Base-by-base conservation (phyloP, 2,888 invertebrate species). In the Allacma fusca region DNA sequence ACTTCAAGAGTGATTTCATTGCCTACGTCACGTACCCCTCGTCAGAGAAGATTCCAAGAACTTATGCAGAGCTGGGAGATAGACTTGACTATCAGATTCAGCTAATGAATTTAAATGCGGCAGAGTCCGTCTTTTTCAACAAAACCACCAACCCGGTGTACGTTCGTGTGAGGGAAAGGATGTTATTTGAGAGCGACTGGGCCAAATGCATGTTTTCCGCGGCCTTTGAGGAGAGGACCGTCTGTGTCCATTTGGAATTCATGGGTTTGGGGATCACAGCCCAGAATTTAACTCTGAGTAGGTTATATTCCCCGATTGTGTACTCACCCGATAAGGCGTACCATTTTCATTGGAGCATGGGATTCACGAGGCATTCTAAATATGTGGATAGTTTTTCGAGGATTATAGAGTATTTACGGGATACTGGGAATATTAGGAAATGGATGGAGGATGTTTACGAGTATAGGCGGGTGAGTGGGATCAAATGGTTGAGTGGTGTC, bases 341-440 rank as follows among this genome's bases (percentile, higher is more conserved):
- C 7, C 21, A 29, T 34, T 67, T 67, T 19, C 34, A 29, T 13
- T 29, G 28, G 28, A 67, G 24, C 24, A 26, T 67, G 29, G 34
- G 28, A 34, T 67, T 67, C 19, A 28, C 67, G 1, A 28, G 24
- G 7, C 13, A 67, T 67, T 67, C 67, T 2, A 28, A 28, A 26
- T 67, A 67, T 29, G 67, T 67, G 16, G 29, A 67, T 34, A 67
- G 67, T n/a, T 67, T 67, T 34, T 12, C 9, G 2, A 34, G 9
- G 19, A 67, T 67, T 67, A 24, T 34, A 12, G 29, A 19, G 1
- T 34, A n/a, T 29, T 28, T 67, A 29, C 26, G 67, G 34, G 67
- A 67, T 34, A 67, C 67, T 5, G 67, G 67, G 34, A 67, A 67
- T 67, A 9, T 67, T 13, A 28, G 34, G n/a, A 67, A 67, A 34